Base-by-base conservation (phyloP, 1,140 invertebrate genomes). In the Amphibalanus amphitrite region DNA sequence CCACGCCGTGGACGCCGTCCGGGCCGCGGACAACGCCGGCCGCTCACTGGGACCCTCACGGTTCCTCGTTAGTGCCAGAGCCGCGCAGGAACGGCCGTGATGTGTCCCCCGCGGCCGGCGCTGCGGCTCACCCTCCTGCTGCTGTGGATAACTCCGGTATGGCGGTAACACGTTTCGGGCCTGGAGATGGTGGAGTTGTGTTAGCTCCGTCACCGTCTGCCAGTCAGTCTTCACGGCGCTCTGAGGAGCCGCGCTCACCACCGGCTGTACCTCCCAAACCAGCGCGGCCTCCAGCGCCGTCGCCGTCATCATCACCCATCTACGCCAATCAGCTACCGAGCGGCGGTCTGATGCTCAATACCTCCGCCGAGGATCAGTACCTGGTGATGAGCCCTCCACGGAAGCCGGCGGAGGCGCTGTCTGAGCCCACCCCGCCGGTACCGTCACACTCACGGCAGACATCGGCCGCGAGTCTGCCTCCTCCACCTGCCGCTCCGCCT, bases 321-420 rank as follows among this genome's bases (percentile, higher is more conserved):
- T 59, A 59, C 47, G 47, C 47, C 47, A 59, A 59, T 59, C 47
- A 59, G 47, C 47, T 23, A 20, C 47, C 47, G 47, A 13, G 10
- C 13, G 47, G 47, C 47, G 10, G 13, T 13, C 47, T 59, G 47
- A 59, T 20, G 47, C 17, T 59, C 1, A 71, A 75, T 64, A 72
- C 69, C 3, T 74, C 72, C 33, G 81, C 84, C 38, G 91, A 93
- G 80, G 88, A 90, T 77, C 89, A 91, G 79, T 93, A 93, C 79
- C 83, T 93, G 74, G 89, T 90, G 15, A 93, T 93, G 91, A 88
- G 88, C 70, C 90, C 90, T 65, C 79, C 80, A 0, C 85, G 75
- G 68, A 75, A 75, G 33, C 69, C 71, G 38, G 69, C 73, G 28
- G 72, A 71, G 30, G 67, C 69, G 17, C 71, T 69, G 23, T 69